These are phyloP conservation scores for Intellagama lesueurii DNA, from an alignment of 2,797 vertebrate genomes.

Conservation along the genomic window DNA sequence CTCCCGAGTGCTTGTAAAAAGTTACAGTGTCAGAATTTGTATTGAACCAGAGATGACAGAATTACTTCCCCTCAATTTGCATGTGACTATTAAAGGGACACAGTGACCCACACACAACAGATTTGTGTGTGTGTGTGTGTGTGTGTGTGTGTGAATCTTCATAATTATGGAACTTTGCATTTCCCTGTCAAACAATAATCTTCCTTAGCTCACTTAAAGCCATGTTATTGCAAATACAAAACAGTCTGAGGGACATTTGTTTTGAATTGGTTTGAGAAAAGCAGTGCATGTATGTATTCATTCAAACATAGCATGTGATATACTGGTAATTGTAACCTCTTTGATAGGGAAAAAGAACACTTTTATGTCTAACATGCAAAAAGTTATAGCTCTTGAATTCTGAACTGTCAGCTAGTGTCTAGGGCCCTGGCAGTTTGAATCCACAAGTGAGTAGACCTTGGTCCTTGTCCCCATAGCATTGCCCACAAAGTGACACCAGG, in stretches of 20 bases:
- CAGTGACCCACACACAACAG: slow-evolving; percentile 16
- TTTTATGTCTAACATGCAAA: neutral
- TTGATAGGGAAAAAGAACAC: too few species aligned
- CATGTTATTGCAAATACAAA: neutral
- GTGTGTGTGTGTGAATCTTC: neutral
- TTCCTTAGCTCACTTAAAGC: neutral
- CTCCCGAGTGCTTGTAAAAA: neutral
- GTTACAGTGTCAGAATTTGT: slow-evolving; percentile 16
- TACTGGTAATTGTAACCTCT: neutral
- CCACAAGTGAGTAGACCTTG: neutral
- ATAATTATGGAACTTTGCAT: slow-evolving; percentile 36
- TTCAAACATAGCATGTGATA: neutral
- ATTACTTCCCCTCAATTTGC: slow-evolving; percentile 31
- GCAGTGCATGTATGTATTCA: neutral
- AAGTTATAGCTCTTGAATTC: neutral
- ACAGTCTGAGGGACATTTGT: neutral
- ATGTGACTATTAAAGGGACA: accelerated
- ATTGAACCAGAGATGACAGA: slow-evolving; percentile 22
- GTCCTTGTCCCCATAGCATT: too few species aligned
- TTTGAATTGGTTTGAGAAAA: neutral
- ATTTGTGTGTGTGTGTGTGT: neutral
- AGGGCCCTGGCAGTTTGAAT: neutral
- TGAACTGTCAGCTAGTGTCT: too few species aligned
- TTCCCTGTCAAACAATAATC: neutral
- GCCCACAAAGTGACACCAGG: too few species aligned